A percentile compares a stretch with the other conserved stretches of the same genome.
phyloP scores from a whole-genome alignment of 1,140 invertebrate genomes.

The Tetraneura akinire region DNA sequence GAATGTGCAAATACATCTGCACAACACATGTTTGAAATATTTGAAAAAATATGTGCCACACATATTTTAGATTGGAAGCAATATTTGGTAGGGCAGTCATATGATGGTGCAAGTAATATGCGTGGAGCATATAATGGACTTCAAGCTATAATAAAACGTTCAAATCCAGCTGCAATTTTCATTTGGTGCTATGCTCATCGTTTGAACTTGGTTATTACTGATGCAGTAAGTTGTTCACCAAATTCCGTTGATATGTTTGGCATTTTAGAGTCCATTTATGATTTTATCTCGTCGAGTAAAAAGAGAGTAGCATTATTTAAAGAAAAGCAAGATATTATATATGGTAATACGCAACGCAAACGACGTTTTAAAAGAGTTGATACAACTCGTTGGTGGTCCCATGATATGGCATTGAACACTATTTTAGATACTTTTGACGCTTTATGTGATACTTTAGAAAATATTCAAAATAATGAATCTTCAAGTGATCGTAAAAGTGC shows the following conservation, averaged over 20 bases:
- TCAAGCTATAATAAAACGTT: constrained; percentile 50
- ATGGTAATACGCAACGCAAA: neutral
- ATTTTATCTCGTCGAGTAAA: neutral
- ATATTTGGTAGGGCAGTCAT: constrained; percentile 52
- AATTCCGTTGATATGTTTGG: constrained; percentile 5
- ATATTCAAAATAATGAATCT: neutral
- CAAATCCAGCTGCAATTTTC: constrained; percentile 52
- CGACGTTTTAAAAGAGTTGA: neutral
- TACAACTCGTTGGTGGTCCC: neutral
- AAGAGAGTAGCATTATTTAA: neutral
- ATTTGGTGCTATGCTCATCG: constrained; percentile 53
- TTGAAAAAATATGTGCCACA: neutral
- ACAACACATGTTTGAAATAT: neutral
- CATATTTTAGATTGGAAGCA: neutral
- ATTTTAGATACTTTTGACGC: neutral
- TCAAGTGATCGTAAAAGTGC: neutral
- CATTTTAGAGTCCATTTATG: neutral
- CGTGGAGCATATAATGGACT: constrained; percentile 50
- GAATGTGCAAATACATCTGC: no score
- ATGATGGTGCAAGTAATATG: constrained; percentile 53
- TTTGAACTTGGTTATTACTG: constrained; percentile 54
- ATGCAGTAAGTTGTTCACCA: neutral
- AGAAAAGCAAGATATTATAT: neutral
- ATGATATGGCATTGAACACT: neutral
- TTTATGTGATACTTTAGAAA: neutral